Conservation (phyloP, 2,888 invertebrate species). For the Cantharis flavilabris region DNA sequence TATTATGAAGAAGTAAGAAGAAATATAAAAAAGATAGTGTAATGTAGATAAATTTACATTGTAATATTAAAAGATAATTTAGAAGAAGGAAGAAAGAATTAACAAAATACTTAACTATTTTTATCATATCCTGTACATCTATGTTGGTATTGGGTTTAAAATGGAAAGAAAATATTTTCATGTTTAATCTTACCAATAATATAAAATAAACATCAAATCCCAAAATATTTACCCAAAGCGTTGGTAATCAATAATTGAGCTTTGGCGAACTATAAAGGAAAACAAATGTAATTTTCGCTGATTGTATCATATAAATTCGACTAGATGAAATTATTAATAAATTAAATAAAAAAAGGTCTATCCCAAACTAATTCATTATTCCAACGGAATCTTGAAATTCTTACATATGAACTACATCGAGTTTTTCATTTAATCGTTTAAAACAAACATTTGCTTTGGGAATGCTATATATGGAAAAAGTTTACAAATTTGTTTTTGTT, state of each 20-base stretch:
- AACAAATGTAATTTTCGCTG: background rate
- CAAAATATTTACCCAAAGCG: background rate
- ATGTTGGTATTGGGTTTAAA: background rate
- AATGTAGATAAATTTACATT: too few species aligned
- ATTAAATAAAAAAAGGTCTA: background rate
- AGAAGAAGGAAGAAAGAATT: too few species aligned
- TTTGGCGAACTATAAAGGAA: background rate
- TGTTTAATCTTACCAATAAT: background rate
- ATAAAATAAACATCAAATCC: background rate
- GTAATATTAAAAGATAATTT: too few species aligned
- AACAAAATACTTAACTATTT: too few species aligned
- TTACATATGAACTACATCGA: background rate
- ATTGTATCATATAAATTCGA: background rate
- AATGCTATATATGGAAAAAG: conserved; percentile 2
- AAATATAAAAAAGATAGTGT: too few species aligned
- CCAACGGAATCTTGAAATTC: background rate
- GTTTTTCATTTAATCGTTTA: background rate
- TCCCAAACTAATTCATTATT: background rate
- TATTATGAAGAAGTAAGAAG: too few species aligned
- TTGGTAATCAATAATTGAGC: background rate
- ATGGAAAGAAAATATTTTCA: background rate
- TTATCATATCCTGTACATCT: background rate
- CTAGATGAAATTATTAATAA: background rate
- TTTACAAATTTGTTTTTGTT: conserved; percentile 11
- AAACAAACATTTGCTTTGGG: background rate